A percentile compares a stretch with the other conserved stretches of the same genome.
Conservation (phyloP, 1,140 invertebrate species). For the Bombus waltoni region DNA sequence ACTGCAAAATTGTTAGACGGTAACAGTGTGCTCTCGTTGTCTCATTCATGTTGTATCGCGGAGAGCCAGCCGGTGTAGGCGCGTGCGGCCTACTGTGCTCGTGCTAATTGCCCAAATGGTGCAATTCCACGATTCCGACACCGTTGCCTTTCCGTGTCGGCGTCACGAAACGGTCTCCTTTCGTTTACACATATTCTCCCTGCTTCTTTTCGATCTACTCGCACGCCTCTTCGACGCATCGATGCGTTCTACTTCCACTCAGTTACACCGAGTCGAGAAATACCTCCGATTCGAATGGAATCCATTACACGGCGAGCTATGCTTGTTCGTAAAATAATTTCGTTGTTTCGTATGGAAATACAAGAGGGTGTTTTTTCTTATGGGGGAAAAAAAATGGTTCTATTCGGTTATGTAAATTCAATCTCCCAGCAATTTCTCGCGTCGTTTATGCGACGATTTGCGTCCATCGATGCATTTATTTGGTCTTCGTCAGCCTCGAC, state of each 20-base stretch:
- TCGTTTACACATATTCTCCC: neutral
- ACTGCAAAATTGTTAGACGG: slow-evolving; percentile 52
- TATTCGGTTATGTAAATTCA: too few species aligned
- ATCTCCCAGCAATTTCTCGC: too few species aligned
- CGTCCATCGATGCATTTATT: too few species aligned
- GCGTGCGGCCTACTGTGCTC: slow-evolving; percentile 74
- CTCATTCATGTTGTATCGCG: slow-evolving; percentile 72
- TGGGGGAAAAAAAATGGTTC: too few species aligned
- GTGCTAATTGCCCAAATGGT: slow-evolving; percentile 78
- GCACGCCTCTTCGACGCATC: neutral
- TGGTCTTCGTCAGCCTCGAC: too few species aligned
- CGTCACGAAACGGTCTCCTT: slow-evolving; percentile 12
- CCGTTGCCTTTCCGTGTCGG: slow-evolving; percentile 49
- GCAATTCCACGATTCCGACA: slow-evolving; percentile 74
- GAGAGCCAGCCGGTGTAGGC: slow-evolving; percentile 66
- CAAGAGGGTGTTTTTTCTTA: too few species aligned
- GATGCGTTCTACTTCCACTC: neutral
- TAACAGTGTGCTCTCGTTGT: slow-evolving; percentile 73
- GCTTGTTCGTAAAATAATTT: too few species aligned
- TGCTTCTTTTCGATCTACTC: neutral
- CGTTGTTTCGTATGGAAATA: too few species aligned
- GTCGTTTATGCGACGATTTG: too few species aligned
- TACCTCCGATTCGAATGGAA: neutral
- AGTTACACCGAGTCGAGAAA: neutral
- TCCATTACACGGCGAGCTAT: neutral